Base-by-base conservation (phyloP, 37 sponge, comb jelly and placozoan species). In the Ephydatia muelleri region DNA sequence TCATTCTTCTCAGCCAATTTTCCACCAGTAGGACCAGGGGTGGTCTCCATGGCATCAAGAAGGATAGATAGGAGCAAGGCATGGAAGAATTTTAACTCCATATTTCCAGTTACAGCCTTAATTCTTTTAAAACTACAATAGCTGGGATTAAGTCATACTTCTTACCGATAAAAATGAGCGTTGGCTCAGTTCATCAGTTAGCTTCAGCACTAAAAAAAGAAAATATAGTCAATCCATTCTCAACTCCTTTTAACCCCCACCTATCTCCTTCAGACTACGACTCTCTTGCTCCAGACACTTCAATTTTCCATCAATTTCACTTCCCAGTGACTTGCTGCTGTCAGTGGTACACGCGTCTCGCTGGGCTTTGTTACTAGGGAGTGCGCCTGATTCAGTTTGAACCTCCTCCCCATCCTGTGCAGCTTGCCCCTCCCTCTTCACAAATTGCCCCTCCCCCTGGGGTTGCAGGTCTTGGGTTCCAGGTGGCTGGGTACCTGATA, bases 381-480 rank as follows among this genome's bases (percentile, higher is more conserved):
- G 1, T 21, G 19, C 16, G 57, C 19, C 57, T 57, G 57, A 57
- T 14, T 14, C 57, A 16, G 16, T 57, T 57, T 57, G 57, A 57
- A 57, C 57, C 29, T 36, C 9, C 27, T 75, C 29, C 47, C 77
- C 34, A 5, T 3, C 79, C 23, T 3, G 11, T 28, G 49, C 57
- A 28, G 65, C 57, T 57, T 39, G 48, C 30, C 22, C 67, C 25
- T 21, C 32, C 74, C 72, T 3, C 80, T 79, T 43, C 80, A n/a
- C n/a, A n/a, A n/a, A n/a, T n/a, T 31, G 72, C 32, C 26, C 65
- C 4, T 21, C 68, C 47, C 13, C 26, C 48, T 69, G 77, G 9
- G 27, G 65, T 37, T 47, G 43, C 0, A 27, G 22, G 49, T 65
- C 5, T 25, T 30, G 80, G 2, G 67, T 33, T 35, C n/a, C n/a